phyloP scores from a whole-genome alignment of 2,113 vertebrate species.

The Bambusicola thoracicus region DNA sequence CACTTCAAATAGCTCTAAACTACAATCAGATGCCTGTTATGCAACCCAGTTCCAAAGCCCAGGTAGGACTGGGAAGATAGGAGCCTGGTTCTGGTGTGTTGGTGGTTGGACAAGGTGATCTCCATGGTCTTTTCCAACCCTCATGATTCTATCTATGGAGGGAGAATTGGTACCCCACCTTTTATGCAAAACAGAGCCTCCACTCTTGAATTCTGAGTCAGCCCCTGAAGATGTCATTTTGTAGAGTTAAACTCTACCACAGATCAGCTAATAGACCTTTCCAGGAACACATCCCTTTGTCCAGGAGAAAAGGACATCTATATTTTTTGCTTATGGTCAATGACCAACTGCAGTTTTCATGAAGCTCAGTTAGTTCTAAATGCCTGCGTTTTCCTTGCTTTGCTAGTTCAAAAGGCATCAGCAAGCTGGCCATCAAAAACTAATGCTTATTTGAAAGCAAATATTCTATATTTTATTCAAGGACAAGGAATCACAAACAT shows the following conservation, averaged over 20 bases:
- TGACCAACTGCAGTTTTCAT: background rate
- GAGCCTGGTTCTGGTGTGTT: background rate
- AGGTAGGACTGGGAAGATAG: background rate
- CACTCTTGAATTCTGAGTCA: background rate
- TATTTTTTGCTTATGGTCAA: background rate
- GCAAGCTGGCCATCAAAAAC: background rate
- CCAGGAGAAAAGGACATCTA: background rate
- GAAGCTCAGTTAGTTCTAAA: background rate
- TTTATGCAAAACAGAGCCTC: background rate
- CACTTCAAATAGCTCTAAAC: background rate
- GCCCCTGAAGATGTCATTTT: background rate
- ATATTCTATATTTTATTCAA: background rate
- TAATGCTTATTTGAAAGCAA: background rate
- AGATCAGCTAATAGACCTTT: background rate
- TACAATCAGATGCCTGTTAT: background rate
- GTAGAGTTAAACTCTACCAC: background rate
- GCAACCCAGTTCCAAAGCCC: background rate
- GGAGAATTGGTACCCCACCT: accelerated
- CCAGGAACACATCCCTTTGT: background rate
- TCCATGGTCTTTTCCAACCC: no score
- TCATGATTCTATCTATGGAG: background rate
- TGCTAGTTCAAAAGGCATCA: background rate
- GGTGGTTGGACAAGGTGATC: no score
- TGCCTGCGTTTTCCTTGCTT: background rate
- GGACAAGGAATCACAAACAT: background rate